Evolutionary conservation across 2,888 invertebrate species (phyloP).

Genomic region (Apamea crenata): DNA sequence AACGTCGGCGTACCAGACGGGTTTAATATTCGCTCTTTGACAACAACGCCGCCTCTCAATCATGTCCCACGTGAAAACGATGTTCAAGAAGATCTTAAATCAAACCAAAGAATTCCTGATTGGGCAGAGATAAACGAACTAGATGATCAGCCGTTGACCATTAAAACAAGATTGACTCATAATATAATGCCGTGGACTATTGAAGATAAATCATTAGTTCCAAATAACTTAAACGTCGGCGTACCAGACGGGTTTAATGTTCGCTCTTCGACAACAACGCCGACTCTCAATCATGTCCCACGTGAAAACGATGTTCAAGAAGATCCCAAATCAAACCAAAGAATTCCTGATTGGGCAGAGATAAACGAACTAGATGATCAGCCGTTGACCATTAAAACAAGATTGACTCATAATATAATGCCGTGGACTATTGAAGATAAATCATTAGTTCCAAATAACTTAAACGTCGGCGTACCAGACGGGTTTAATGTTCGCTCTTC

Average conservation of each 20-base stretch:
- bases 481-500: not conserved
- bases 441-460: not conserved
- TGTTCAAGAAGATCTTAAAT: constrained; percentile 4
- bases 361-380: not conserved
- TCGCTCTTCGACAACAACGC: not conserved
- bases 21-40: not conserved
- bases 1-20: not conserved
- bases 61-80: not conserved
- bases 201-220: not conserved
- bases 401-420: not conserved
- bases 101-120: not conserved
- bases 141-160: not conserved
- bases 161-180: not conserved
- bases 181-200: not conserved
- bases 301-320: not conserved
- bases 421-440: constrained; percentile 4
- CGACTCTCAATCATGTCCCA: not conserved
- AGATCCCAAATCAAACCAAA: constrained; percentile 6
- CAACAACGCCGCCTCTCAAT: not conserved
- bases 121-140: not conserved
- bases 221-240: not conserved
- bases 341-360: not conserved
- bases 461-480: not conserved
- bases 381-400: not conserved
- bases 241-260: not conserved